Evolutionary conservation across 2,113 vertebrate species (phyloP), one percentile per base, ranked within the genome.

Genomic region (Taurulus bubalis): DNA sequence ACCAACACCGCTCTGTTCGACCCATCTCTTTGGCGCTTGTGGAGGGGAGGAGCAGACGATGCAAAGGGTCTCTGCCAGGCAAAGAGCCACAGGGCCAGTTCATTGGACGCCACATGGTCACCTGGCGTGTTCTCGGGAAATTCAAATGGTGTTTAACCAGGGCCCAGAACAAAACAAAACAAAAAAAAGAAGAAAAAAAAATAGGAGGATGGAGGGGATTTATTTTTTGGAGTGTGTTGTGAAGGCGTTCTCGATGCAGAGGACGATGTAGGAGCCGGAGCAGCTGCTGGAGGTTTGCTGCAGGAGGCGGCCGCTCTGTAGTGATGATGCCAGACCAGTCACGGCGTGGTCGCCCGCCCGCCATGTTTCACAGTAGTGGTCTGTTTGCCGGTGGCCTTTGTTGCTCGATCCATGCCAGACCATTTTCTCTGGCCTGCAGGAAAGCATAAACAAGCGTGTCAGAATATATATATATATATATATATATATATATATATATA

Each of bases 341-440:
- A 94, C 90, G 0, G 87, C 56, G 0, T 4, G 75, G 6, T 96
- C 94, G 3, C 96, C 96, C 0, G 96, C 96, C 83, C 98, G 88
- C 98, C 98, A 99, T 0, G 98, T 96, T 94, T 99, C 98, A 0
- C 98, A 99, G 96, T 99, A 99, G 92, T 96, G 97, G 88, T 99
- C 96, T 0, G 94, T 95, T 89, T 98, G 94, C 65, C 94, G 86
- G 77, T 95, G 94, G 79, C 95, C 95, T 83, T 91, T 91, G 62
- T 79, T 77, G 84, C 95, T 97, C 0, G 98, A 99, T 71, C 98
- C 98, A 0, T 99, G 98, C 98, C 98, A 99, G 71, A 99, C 64
- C 10, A 94, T 97, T 91, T 99, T 99, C 91, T 97, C 96, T 0
- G 97, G 97, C 97, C 98, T 99, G 87, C 7, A 75, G 71, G 89